Evolutionary conservation across 92 coral and sea anemone genomes (phyloP).

Genomic region (Epizoanthus ramosus): DNA sequence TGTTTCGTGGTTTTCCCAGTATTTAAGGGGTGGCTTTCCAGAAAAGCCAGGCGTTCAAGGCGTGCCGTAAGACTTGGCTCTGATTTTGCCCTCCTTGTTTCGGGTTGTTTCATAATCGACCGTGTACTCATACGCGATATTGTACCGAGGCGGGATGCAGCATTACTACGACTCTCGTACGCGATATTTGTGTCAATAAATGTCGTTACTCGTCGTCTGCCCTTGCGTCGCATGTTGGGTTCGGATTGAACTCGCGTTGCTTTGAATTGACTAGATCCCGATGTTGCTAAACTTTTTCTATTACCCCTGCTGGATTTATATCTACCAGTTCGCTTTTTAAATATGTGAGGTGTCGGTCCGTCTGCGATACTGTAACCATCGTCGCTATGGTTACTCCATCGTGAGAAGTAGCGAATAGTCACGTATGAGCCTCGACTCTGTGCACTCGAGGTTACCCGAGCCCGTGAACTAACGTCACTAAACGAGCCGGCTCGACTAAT

Average conservation of each 20-base stretch:
- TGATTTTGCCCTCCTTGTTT: constrained; percentile 4
- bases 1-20: background rate
- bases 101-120: constrained; percentile 35
- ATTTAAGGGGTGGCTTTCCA: constrained; percentile 35
- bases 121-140: constrained; percentile 30
- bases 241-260: constrained; percentile 28
- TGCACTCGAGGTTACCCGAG: constrained; percentile 6
- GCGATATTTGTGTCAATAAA: constrained; percentile 26
- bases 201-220: constrained; percentile 12
- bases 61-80: constrained; percentile 31
- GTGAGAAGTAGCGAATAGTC: constrained; percentile 13
- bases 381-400: constrained; percentile 17
- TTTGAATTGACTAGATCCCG: constrained; percentile 2
- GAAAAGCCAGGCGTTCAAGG: constrained; percentile 12
- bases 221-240: constrained; percentile 25
- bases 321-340: background rate
- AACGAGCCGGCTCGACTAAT: constrained; percentile 12
- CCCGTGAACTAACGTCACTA: constrained; percentile 1
- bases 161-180: constrained; percentile 2
- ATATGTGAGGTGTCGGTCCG: constrained; percentile 22
- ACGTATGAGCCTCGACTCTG: constrained; percentile 32
- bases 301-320: background rate
- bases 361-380: constrained; percentile 29
- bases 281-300: background rate
- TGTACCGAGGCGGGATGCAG: constrained; percentile 13